A percentile compares a stretch with the other conserved stretches of the same genome.
These are phyloP conservation scores for Stenopsyche tienmushanensis DNA, from an alignment of 1,140 invertebrate genomes.

Conservation along the genomic window DNA sequence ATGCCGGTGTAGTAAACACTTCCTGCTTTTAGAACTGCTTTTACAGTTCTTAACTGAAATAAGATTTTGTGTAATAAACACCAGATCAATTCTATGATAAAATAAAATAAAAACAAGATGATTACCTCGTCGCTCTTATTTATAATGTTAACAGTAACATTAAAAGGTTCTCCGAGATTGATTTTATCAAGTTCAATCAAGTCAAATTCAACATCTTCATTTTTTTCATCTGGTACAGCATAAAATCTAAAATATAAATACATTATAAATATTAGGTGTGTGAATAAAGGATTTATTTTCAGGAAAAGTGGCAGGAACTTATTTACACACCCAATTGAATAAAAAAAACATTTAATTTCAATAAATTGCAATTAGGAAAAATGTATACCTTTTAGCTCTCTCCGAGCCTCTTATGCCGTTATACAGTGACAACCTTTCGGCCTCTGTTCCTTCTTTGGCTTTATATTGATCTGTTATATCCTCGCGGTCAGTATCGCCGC, in stretches of 20 bases:
- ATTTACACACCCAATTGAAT: not conserved
- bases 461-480: conserved; percentile 77
- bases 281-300: no score
- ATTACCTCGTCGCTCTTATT: conserved; percentile 63
- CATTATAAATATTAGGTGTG: not conserved
- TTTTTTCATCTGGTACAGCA: conserved; percentile 55
- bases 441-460: conserved; percentile 66
- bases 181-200: conserved; percentile 68
- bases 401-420: conserved; percentile 66
- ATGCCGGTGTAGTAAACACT: conserved; percentile 80
- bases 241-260: conserved; percentile 55
- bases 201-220: conserved; percentile 69
- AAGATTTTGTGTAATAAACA: not conserved
- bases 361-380: no score
- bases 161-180: conserved; percentile 67
- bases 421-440: conserved; percentile 66
- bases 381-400: conserved; percentile 62
- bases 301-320: not conserved
- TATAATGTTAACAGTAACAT: conserved; percentile 63
- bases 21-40: conserved; percentile 63
- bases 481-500: conserved; percentile 66
- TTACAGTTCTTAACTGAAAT: conserved; percentile 54
- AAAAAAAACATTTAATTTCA: conserved; percentile 13
- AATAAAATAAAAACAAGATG: conserved; percentile 3
- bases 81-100: not conserved